These are phyloP conservation scores for Rhombomys opimus DNA, from an alignment of 2,113 vertebrate species.

Conservation along the genomic window DNA sequence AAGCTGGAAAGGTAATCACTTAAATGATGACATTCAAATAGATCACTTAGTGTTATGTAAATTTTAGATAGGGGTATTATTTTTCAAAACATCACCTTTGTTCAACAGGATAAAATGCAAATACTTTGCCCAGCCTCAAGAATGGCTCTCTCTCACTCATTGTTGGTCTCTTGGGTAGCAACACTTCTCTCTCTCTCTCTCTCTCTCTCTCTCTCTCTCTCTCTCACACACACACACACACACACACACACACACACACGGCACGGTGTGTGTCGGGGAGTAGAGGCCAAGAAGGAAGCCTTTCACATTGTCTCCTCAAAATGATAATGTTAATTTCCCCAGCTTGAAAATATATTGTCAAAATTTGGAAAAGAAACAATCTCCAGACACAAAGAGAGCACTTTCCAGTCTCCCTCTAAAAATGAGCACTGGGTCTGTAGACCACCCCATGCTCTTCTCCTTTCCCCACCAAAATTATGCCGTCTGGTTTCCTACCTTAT, in stretches of 20 bases:
- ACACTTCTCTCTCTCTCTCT: not conserved
- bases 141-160: not conserved
- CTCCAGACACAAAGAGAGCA: not conserved
- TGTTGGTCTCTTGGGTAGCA: not conserved
- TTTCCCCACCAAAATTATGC: conserved; percentile 65
- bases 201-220: too few relatives aligned
- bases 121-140: not conserved
- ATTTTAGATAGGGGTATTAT: not conserved
- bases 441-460: not conserved
- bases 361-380: not conserved
- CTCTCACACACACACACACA: not conserved
- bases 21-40: conserved; percentile 64
- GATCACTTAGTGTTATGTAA: conserved; percentile 46
- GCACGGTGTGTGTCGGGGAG: too few relatives aligned
- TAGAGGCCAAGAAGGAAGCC: not conserved
- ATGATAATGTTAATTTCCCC: conserved; percentile 18
- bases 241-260: not conserved
- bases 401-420: conserved; percentile 25
- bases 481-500: conserved; percentile 73
- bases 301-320: conserved; percentile 33
- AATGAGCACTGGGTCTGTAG: conserved; percentile 27
- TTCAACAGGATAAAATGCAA: not conserved
- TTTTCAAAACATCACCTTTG: conserved; percentile 59
- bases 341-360: not conserved
- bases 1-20: conserved; percentile 49